Evolutionary conservation across 30 jellyfish, hydroid and myxozoan genomes (phyloP).

Genomic region (Turritopsis dohrnii): DNA sequence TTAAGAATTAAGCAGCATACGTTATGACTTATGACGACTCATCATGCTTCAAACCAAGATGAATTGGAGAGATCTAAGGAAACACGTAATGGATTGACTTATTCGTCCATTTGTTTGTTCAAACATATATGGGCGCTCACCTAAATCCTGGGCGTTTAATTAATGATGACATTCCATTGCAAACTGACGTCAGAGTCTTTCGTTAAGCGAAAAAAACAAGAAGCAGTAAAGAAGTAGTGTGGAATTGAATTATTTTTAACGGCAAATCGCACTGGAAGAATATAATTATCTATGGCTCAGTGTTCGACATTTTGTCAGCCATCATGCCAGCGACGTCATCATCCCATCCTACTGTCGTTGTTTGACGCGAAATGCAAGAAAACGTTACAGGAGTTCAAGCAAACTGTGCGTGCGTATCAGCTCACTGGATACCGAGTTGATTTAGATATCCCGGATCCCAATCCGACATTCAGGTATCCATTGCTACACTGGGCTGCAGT

Average conservation of each 20-base stretch:
- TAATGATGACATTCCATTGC: neutral
- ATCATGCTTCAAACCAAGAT: no score
- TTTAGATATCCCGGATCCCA: constrained; percentile 50
- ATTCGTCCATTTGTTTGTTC: no score
- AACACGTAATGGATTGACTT: no score
- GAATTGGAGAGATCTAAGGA: no score
- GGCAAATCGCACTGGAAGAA: neutral
- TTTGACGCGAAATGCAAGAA: constrained; percentile 29
- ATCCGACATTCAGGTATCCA: constrained; percentile 54
- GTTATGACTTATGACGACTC: no score
- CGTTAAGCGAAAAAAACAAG: neutral
- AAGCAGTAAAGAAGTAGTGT: neutral
- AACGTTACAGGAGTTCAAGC: constrained; percentile 37
- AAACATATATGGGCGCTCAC: no score
- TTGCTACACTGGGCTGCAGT: constrained; percentile 81
- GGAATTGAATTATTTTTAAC: neutral
- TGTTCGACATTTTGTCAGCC: constrained; percentile 72
- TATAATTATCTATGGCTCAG: neutral
- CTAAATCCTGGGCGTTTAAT: no score
- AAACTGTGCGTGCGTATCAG: constrained; percentile 12
- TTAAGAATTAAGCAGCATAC: no score
- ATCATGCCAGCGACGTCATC: constrained; percentile 45
- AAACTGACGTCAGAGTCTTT: neutral
- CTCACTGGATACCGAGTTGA: constrained; percentile 28
- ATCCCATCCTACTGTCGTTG: constrained; percentile 30